These are phyloP conservation scores for Microtus ochrogaster DNA, from an alignment of 2,113 vertebrate genomes.

Conservation along the genomic window DNA sequence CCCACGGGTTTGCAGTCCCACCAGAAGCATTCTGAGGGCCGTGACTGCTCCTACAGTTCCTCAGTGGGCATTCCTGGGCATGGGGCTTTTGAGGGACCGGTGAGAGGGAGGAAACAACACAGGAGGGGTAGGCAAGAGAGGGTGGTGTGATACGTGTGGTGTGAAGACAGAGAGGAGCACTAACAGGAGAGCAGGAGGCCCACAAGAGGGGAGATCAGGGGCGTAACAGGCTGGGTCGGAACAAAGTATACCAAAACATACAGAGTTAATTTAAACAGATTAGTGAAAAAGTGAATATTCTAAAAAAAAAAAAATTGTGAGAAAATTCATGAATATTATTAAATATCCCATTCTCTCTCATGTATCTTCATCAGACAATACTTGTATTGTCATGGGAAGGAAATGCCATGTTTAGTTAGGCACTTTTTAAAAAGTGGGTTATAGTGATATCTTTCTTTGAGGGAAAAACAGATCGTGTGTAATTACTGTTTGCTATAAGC, in stretches of 20 bases:
- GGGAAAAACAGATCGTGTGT: conserved; percentile 24
- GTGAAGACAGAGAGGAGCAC: background rate
- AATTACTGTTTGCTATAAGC: conserved; percentile 75
- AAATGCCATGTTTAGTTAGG: conserved; percentile 31
- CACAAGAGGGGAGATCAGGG: background rate
- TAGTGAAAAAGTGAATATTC: background rate
- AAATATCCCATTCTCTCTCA: background rate
- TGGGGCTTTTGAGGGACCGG: background rate
- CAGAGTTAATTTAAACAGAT: background rate
- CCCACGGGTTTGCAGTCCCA: fast-evolving
- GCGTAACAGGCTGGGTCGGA: no score
- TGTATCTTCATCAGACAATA: background rate
- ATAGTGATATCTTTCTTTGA: conserved; percentile 27
- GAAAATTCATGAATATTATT: background rate
- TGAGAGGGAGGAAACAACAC: background rate
- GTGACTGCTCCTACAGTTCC: background rate
- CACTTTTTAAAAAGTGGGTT: background rate
- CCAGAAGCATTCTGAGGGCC: fast-evolving
- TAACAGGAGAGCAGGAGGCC: background rate
- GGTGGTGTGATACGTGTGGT: fast-evolving
- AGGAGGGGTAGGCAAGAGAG: background rate
- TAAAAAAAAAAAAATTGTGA: background rate
- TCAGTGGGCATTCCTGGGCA: background rate
- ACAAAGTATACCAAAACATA: background rate
- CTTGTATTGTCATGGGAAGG: conserved; percentile 1